Conservation (phyloP, 2,888 invertebrate genomes). For the Megaustenia siamemsis region DNA sequence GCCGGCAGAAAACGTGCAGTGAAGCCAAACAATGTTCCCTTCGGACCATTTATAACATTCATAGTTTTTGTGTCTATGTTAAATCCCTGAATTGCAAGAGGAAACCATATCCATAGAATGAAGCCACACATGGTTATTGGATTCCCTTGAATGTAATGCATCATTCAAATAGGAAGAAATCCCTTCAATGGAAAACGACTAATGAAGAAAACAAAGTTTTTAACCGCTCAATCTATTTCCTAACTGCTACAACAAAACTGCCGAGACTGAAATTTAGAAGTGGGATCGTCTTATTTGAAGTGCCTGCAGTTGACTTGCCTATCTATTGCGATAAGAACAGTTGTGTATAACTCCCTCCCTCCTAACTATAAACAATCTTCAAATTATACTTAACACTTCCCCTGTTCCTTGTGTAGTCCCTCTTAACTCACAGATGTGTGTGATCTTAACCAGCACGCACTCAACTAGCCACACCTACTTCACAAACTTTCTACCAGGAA, state of each 20-base stretch:
- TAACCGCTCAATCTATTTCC: no score
- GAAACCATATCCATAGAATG: background rate
- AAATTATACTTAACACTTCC: background rate
- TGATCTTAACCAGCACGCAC: background rate
- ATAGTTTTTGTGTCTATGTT: conserved; percentile 20
- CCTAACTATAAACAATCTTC: background rate
- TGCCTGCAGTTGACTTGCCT: background rate
- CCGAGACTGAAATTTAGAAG: background rate
- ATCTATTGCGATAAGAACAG: background rate
- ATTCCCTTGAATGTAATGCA: background rate
- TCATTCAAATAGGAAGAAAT: background rate
- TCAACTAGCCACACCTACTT: background rate
- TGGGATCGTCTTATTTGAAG: background rate
- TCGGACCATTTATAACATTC: background rate
- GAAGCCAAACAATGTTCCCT: conserved; percentile 9
- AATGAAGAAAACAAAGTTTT: no score
- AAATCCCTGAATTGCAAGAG: background rate
- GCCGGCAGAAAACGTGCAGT: conserved; percentile 20
- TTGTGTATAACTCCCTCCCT: background rate
- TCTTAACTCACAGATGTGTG: background rate
- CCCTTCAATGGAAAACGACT: no score
- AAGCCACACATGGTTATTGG: background rate
- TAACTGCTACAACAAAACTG: no score
- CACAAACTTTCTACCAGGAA: background rate
- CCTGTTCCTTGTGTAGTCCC: background rate